Conservation (phyloP, 1,140 invertebrate genomes). For the Caenorhabditis elegans region WBcel235 BX284604.4:2328501-2329000, state of each 20-base stretch:
- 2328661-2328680: conserved; percentile 44
- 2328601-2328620: conserved; percentile 21
- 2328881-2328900: background rate
- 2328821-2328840: too few species aligned
- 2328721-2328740: background rate
- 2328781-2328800: background rate
- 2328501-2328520: too few species aligned
- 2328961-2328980: too few species aligned
- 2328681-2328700: conserved; percentile 41
- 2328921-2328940: background rate
- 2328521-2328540: conserved; percentile 38
- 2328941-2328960: background rate
- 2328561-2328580: conserved; percentile 42
- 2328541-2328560: conserved; percentile 36
- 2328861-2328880: too few species aligned
- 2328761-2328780: background rate
- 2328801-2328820: too few species aligned
- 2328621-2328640: conserved; percentile 33
- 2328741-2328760: background rate
- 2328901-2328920: background rate
- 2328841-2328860: too few species aligned
- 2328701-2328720: background rate
- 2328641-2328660: conserved; percentile 39
- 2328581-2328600: conserved; percentile 27
- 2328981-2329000: too few species aligned